Evolutionary conservation across 2,797 vertebrate species (phyloP).

Genomic region (Parauchenoglanis punctatus): DNA sequence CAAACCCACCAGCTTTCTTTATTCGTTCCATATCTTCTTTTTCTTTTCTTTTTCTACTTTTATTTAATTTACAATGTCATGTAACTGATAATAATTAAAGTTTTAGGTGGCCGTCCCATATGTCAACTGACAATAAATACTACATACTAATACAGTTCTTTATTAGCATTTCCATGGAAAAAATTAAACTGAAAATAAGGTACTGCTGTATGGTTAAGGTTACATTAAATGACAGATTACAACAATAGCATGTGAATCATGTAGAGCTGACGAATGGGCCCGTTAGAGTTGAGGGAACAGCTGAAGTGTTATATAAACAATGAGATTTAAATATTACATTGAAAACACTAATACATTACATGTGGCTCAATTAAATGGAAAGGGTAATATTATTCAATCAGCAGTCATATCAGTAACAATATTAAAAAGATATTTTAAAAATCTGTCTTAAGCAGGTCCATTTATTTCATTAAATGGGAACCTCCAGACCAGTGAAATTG

Average conservation of each 20-base stretch:
- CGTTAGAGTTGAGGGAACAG: background rate
- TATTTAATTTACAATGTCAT: background rate
- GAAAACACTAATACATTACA: slow-evolving; percentile 33
- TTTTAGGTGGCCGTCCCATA: background rate
- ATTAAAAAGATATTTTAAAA: slow-evolving; percentile 32
- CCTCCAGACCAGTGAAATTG: background rate
- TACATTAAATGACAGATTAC: slow-evolving; percentile 40
- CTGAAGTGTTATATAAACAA: no score
- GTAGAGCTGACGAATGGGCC: slow-evolving; percentile 4
- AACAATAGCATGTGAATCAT: slow-evolving; percentile 18
- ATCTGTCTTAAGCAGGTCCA: slow-evolving; percentile 34
- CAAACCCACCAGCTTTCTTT: background rate
- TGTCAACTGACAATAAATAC: background rate
- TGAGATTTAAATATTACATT: no score
- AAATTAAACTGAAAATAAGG: no score
- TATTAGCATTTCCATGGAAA: no score
- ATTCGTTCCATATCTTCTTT: no score
- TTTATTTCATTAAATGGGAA: slow-evolving; percentile 39
- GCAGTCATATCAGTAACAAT: slow-evolving; percentile 17
- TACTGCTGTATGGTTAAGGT: no score
- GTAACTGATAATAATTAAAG: background rate
- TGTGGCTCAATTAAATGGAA: slow-evolving; percentile 35
- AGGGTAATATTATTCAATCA: slow-evolving; percentile 34
- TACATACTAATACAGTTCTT: background rate
- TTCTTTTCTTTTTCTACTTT: no score